phyloP scores from a whole-genome alignment of 2,113 vertebrate genomes.

The Dipodomys merriami region DNA sequence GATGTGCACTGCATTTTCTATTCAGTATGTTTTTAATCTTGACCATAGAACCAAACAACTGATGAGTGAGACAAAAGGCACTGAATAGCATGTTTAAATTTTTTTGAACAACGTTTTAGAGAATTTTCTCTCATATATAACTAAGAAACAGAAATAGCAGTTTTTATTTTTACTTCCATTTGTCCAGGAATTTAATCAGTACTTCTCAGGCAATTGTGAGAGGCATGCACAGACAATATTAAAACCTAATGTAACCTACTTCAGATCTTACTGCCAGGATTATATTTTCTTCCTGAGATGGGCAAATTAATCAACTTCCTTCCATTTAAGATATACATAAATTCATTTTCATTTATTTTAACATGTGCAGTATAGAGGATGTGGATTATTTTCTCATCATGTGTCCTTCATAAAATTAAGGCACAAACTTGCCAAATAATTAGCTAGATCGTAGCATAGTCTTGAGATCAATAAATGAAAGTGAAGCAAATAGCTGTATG shows the following conservation, averaged over 20 bases:
- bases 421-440: neutral
- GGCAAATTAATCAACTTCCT: neutral
- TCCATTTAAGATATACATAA: neutral
- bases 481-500: neutral
- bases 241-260: neutral
- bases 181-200: neutral
- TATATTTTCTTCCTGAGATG: neutral
- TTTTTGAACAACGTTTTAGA: neutral
- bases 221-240: neutral
- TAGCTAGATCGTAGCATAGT: neutral
- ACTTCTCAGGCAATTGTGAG: neutral
- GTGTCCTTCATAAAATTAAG: neutral
- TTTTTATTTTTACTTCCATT: constrained; percentile 5
- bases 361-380: neutral
- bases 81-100: neutral
- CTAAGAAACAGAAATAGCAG: neutral
- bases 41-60: neutral
- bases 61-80: neutral
- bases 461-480: constrained; percentile 17
- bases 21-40: neutral
- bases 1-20: neutral
- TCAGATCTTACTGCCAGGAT: neutral
- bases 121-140: neutral
- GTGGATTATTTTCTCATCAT: neutral
- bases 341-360: constrained; percentile 11